Base-by-base conservation (phyloP, 2,113 vertebrate species). In the crab-eating macaque (Macaca fascicularis) region DNA sequence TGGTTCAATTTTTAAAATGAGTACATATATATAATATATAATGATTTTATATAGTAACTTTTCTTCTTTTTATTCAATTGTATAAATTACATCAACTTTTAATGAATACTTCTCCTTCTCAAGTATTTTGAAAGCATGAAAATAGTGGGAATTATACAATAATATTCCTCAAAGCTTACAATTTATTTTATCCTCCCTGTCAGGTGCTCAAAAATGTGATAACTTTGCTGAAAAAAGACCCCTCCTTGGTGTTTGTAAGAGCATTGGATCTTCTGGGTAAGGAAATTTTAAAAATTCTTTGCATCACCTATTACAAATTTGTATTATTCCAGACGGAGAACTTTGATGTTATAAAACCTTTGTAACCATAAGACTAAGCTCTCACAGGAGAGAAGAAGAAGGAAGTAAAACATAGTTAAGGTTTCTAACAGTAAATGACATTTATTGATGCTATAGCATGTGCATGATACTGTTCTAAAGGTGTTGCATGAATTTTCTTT, bases 231-330 rank as follows among this genome's bases (percentile, higher is more conserved):
- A 99, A 98, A 99, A 99, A 98, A 98, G 99, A 85, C 99, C 99
- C 79, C 99, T 99, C 89, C 99, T 99, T 82, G 99, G 99, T 88
- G 99, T 99, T 97, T 99, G 99, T 99, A 99, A 99, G 99, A 99
- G 99, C 98, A 99, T 99, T 55, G 99, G 99, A 95, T 99, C 99
- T 93, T 99, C 99, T 76, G 99, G 99, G 99, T 99, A 99, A 99
- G 99, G n/a, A 84, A 30, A 94, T 74, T 69, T 81, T 0, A 43
- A 93, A 59, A 83, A 55, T 91, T 69, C 16, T 93, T 97, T 52
- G 69, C 48, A 43, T 0, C 81, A 69, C 17, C 27, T 74, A 17
- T 76, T 89, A 48, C 45, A 43, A 14, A 16, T 96, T n/a, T 91
- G 13, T 84, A 30, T 84, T 40, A 3, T 74, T 92, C 30, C 2